Base-by-base conservation (phyloP, 2,113 vertebrate species). In the Edolisoma coerulescens region DNA sequence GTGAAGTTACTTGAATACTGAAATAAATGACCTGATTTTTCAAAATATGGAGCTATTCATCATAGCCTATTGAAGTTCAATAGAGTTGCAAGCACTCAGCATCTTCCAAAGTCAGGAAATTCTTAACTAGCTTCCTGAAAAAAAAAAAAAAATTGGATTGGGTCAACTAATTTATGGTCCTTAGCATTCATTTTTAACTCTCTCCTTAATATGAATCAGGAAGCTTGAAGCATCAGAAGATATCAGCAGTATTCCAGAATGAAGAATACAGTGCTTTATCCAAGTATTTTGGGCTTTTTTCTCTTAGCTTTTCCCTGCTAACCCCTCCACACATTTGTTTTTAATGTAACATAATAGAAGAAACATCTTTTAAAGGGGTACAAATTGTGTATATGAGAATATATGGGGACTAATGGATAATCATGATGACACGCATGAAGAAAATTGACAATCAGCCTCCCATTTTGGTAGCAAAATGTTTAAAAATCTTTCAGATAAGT, bases 1-100 rank as follows among this genome's bases (percentile, higher is more conserved):
- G 85, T 59, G 76, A 96, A 94, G 60, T 96, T 94, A 68, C 80
- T 92, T 82, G 88, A 94, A 90, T 84, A 93, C 80, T 35, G 61
- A 96, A 96, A 95, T 97, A 95, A 95, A 88, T 96, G 92, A 96
- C 93, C 96, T 96, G 76, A 95, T 96, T 97, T 96, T 96, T 90
- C 88, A 94, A 96, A 95, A 92, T 78, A 78, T 17, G 41, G 71
- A 92, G 64, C 70, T 90, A 68, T 93, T 94, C 90, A 96, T 94
- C 90, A 92, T 37, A 78, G 86, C 61, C 80, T 96, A 93, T 92
- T 95, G 86, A 96, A 89, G 76, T 94, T 96, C 90, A 96, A 94
- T 82, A 60, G 68, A 70, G 61, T 80, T 87, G 60, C 85, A 87
- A 75, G 52, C 73, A 75, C 69, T 93, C 73, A 92, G 61, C 88